Percentiles rank a stretch among this genome's conserved stretches.
phyloP scores from a whole-genome alignment of 1,140 invertebrate genomes.

The Archegozetes longisetosus region DNA sequence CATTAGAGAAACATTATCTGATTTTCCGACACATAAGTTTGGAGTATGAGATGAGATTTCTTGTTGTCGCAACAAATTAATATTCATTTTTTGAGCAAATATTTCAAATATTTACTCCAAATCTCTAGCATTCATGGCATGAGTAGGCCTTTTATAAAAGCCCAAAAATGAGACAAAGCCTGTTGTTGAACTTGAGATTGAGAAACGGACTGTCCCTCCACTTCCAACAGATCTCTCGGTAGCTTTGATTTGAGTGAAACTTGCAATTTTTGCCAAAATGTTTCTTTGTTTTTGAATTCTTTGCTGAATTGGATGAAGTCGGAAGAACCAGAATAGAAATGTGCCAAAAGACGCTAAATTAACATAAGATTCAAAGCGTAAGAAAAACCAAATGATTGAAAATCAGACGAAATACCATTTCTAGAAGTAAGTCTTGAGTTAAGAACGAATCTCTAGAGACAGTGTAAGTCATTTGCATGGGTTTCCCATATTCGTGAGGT shows the following conservation, averaged over 20 bases:
- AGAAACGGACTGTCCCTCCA: slow-evolving; percentile 13
- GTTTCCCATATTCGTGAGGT: slow-evolving; percentile 73
- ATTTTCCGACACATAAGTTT: too few species aligned
- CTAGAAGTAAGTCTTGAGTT: slow-evolving; percentile 59
- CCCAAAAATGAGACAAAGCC: slow-evolving; percentile 25
- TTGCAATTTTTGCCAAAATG: slow-evolving; percentile 30
- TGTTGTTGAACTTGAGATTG: slow-evolving; percentile 20
- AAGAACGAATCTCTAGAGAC: slow-evolving; percentile 63
- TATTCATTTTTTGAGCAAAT: not conserved
- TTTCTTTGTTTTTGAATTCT: slow-evolving; percentile 30
- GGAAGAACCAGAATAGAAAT: slow-evolving; percentile 62
- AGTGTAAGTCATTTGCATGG: slow-evolving; percentile 71
- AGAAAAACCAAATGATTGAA: not conserved
- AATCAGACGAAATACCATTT: slow-evolving; percentile 38
- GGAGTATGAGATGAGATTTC: too few species aligned
- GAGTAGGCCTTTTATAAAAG: slow-evolving; percentile 23
- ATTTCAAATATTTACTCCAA: not conserved
- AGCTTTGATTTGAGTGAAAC: slow-evolving; percentile 23
- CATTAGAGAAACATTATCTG: too few species aligned
- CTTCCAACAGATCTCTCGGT: slow-evolving; percentile 22
- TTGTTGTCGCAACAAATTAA: too few species aligned
- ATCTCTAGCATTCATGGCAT: not conserved
- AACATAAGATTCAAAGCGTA: not conserved
- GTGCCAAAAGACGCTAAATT: slow-evolving; percentile 51
- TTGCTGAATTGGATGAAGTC: slow-evolving; percentile 61